Evolutionary conservation across 2,888 invertebrate genomes (phyloP), one percentile per base, ranked within the genome.

Genomic region (Abscondita cerata): DNA sequence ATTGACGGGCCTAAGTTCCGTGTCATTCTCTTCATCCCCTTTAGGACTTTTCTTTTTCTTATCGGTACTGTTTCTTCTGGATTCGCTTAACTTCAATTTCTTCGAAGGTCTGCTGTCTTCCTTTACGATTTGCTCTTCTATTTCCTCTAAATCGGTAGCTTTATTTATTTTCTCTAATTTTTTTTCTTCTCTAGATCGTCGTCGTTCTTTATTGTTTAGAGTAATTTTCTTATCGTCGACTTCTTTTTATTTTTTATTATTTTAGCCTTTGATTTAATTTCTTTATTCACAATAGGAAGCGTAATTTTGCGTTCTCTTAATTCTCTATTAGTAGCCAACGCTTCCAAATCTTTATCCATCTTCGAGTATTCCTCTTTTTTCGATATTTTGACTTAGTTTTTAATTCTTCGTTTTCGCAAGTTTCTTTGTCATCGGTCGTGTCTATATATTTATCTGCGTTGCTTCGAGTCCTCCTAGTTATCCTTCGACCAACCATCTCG

Each of bases 401-500:
- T 2, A 13, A 9, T 33, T 51, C 51, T 1, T 13, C n/a, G 13
- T 11, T 1, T 13, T 33, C 15, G 9, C 8, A 12, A 9, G 12
- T 50, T 25, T 34, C 31, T 9, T 31, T 16, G 11, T 8, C 25
- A 25, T 25, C 13, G 11, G 11, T 11, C 18, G 3, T 13, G 25
- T 51, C 34, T 33, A n/a, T 16, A 15, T 16, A 18, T 36, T 51
- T 34, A 16, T 51, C 51, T 1, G 40, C 41, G 33, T 20, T 56
- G 31, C 52, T 57, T 33, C 61, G 36, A 13, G 61, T 61, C 18
- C 56, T 25, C 40, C 61, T 51, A 11, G 56, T 61, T 19, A 52
- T 20, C 9, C 56, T 20, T 38, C 48, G 36, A 13, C 34, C 46
- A 12, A 19, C 48, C 19, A 18, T 15, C n/a, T 16, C 34, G 34